phyloP scores from a whole-genome alignment of 2,888 invertebrate genomes.

The Caenorhabditis parvicauda region DNA sequence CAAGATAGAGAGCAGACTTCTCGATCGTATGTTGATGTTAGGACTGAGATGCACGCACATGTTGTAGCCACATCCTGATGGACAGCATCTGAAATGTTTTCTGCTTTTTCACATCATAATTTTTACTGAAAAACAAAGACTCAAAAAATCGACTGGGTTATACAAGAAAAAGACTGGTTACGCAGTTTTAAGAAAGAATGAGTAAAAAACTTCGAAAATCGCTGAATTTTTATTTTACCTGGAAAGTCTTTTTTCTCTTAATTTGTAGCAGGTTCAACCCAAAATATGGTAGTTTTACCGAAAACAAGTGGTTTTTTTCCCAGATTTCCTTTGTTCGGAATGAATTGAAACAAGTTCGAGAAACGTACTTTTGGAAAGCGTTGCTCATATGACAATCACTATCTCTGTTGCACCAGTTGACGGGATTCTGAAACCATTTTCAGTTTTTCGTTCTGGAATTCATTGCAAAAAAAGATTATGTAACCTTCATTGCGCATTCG shows the following conservation, averaged over 20 bases:
- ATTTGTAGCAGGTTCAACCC: too few relatives aligned
- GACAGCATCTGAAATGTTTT: slow-evolving; percentile 1
- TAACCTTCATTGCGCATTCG: slow-evolving; percentile 3
- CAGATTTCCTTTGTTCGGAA: too few relatives aligned
- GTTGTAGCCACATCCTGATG: slow-evolving; percentile 10
- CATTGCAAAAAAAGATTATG: not conserved
- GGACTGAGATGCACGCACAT: not conserved
- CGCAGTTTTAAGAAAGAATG: too few relatives aligned
- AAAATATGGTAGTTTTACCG: too few relatives aligned
- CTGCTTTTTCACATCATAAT: not conserved
- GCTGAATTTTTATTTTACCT: too few relatives aligned
- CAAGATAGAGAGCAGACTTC: not conserved
- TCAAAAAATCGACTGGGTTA: too few relatives aligned
- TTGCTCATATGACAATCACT: slow-evolving; percentile 8
- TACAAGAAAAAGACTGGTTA: too few relatives aligned
- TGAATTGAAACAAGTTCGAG: not conserved
- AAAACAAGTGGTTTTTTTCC: too few relatives aligned
- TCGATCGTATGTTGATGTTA: not conserved
- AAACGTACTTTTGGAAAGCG: not conserved
- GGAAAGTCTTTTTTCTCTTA: too few relatives aligned
- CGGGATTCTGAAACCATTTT: slow-evolving; percentile 7
- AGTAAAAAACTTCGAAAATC: too few relatives aligned
- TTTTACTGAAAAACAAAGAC: not conserved
- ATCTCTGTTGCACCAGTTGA: slow-evolving; percentile 21
- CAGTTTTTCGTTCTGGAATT: not conserved